These are phyloP conservation scores for Phrynocephalus guinanensis DNA, from an alignment of 2,797 vertebrate species.

Conservation along the genomic window DNA sequence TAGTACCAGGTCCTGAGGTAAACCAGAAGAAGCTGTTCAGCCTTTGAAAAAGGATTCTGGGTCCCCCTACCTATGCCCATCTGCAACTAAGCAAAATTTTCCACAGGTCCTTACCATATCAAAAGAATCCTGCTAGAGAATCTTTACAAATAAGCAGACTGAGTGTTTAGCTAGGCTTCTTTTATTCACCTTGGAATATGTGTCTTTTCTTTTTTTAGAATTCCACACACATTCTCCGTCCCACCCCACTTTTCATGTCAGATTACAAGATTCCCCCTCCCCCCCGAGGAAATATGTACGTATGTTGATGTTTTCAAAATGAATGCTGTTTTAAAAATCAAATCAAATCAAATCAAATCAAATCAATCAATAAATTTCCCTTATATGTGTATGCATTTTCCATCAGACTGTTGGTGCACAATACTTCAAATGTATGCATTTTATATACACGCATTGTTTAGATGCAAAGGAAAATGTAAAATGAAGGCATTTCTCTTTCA, in stretches of 20 bases:
- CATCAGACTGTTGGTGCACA: neutral
- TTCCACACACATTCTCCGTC: neutral
- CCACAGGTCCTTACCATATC: neutral
- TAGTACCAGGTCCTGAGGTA: neutral
- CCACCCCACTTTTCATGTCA: neutral
- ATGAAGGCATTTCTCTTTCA: neutral
- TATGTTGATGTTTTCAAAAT: neutral
- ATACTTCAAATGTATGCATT: neutral
- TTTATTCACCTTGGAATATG: neutral
- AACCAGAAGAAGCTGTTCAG: neutral
- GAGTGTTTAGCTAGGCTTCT: neutral
- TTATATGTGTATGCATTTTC: neutral
- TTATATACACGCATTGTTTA: neutral
- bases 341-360: too few species aligned
- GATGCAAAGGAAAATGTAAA: neutral
- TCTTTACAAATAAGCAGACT: neutral
- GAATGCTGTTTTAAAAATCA: neutral
- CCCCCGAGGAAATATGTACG: neutral
- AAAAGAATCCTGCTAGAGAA: neutral
- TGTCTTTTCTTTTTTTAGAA: neutral
- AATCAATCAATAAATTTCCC: too few species aligned
- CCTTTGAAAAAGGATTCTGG: neutral
- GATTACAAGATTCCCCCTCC: neutral
- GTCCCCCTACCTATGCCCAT: neutral
- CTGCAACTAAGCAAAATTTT: neutral